Conservation (phyloP, 1,140 invertebrate species). For the Thaumatotibia leucotreta region DNA sequence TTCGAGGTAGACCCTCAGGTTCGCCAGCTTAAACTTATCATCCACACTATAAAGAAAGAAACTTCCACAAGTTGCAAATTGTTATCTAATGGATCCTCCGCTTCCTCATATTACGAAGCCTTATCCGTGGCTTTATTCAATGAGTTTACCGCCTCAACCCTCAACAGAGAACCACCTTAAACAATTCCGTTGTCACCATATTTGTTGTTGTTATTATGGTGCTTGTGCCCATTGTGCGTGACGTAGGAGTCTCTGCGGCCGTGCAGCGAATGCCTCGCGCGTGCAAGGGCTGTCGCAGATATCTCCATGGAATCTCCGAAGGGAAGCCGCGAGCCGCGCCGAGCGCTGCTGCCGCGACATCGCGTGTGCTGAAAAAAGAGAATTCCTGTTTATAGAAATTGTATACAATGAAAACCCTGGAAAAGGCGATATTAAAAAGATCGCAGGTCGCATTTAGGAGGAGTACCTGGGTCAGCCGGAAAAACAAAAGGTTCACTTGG, state of each 20-base stretch:
- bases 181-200: conserved; percentile 38
- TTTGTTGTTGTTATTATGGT: conserved; percentile 54
- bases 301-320: conserved; percentile 71
- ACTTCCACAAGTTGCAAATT: no score
- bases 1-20: no score
- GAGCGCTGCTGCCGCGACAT: conserved; percentile 41
- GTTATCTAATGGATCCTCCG: no score
- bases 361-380: conserved; percentile 43
- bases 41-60: no score
- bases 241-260: conserved; percentile 45
- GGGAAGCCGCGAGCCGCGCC: conserved; percentile 56
- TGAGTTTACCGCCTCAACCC: background rate
- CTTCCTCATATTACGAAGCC: no score
- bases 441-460: no score
- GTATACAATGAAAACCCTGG: no score
- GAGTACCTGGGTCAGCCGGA: no score
- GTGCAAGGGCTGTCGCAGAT: conserved; percentile 55
- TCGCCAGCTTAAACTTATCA: no score
- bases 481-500: no score
- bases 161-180: conserved; percentile 17
- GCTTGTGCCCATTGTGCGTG: conserved; percentile 52
- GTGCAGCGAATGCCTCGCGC: conserved; percentile 46
- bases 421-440: no score
- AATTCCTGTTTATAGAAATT: no score
- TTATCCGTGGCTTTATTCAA: background rate